These are phyloP conservation scores for Dromius quadrimaculatus DNA, from an alignment of 2,888 invertebrate genomes.

Conservation along the genomic window DNA sequence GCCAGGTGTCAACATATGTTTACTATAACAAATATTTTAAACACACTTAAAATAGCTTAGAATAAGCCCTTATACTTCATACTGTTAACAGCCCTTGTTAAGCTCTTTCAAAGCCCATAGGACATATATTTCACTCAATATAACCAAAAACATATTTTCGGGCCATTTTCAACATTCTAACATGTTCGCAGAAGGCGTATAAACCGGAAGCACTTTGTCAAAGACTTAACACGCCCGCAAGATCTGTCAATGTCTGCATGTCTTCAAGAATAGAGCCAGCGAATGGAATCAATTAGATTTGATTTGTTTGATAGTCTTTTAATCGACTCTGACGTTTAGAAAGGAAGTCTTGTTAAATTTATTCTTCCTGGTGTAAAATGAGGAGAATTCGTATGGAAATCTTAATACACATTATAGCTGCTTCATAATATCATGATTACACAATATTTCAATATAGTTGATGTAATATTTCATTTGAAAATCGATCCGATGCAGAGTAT, in stretches of 20 bases:
- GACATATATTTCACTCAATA: slow-evolving; percentile 32
- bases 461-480: not conserved
- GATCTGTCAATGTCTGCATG: slow-evolving; percentile 21
- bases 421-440: too few species aligned
- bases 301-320: slow-evolving; percentile 24
- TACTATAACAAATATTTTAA: slow-evolving; percentile 18
- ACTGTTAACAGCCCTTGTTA: slow-evolving; percentile 19
- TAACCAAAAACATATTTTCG: slow-evolving; percentile 35
- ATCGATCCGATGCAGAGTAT: too few species aligned
- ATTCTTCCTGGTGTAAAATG: slow-evolving; percentile 22
- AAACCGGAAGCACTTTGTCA: slow-evolving; percentile 34
- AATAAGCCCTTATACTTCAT: not conserved
- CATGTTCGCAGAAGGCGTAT: not conserved
- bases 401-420: slow-evolving; percentile 4
- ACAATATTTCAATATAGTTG: too few species aligned
- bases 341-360: slow-evolving; percentile 36
- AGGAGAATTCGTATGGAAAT: not conserved
- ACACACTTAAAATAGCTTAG: slow-evolving; percentile 27
- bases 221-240: slow-evolving; percentile 12
- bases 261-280: not conserved
- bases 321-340: slow-evolving; percentile 27
- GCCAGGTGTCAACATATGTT: slow-evolving; percentile 38
- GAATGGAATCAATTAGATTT: slow-evolving; percentile 37
- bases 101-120: slow-evolving; percentile 43
- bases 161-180: slow-evolving; percentile 26